A percentile compares a stretch with the other conserved stretches of the same genome.
phyloP scores from a whole-genome alignment of 2,797 vertebrate genomes.

The Coreius guichenoti region DNA sequence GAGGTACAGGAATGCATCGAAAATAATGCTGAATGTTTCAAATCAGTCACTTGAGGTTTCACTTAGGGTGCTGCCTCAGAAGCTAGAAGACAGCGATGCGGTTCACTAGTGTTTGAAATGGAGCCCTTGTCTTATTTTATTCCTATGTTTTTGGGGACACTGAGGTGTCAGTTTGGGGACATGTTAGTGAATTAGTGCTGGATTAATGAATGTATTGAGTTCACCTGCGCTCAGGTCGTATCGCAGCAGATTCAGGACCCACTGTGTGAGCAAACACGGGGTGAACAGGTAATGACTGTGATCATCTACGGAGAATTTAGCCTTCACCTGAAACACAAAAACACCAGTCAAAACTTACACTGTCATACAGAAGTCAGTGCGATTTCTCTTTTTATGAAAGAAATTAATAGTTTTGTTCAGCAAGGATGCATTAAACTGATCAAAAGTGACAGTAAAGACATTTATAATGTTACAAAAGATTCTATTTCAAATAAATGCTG shows the following conservation, averaged over 20 bases:
- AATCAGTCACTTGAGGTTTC: not conserved
- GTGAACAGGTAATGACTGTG: slow-evolving; percentile 96
- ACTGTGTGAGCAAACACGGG: slow-evolving; percentile 93
- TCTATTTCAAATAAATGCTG: not conserved
- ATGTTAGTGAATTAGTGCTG: not conserved
- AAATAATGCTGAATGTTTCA: not conserved
- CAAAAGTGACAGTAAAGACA: not conserved
- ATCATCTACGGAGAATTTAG: slow-evolving; percentile 93
- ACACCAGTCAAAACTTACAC: not conserved
- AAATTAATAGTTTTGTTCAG: not conserved
- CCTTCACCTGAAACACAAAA: slow-evolving; percentile 82
- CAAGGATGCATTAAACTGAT: not conserved
- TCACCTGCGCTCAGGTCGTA: slow-evolving; percentile 92
- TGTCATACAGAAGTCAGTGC: not conserved
- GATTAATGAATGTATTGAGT: slow-evolving; percentile 20
- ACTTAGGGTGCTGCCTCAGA: not conserved
- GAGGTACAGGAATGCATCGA: not conserved
- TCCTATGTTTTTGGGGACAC: not conserved
- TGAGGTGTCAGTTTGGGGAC: not conserved
- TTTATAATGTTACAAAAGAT: not conserved
- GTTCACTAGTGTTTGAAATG: not conserved
- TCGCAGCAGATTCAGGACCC: slow-evolving; percentile 94
- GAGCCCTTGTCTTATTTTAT: not conserved
- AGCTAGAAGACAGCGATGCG: not conserved
- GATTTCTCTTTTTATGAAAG: not conserved